Base-by-base conservation (phyloP, 2,888 invertebrate genomes). In the Sphaerophoria taeniata region DNA sequence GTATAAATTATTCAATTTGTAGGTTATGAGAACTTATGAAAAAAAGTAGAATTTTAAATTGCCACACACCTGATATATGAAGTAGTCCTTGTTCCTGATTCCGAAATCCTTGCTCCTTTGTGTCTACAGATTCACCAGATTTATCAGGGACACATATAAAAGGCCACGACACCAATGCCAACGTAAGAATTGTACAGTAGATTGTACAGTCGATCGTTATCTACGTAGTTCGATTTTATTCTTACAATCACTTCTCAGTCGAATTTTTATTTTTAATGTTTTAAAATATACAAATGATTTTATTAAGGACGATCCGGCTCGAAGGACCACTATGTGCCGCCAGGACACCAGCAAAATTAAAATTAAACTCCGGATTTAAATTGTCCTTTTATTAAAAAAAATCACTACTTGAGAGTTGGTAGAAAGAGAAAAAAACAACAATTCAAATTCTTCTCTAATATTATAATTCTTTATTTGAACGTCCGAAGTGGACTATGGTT, bases 41-140 rank as follows among this genome's bases (percentile, higher is more conserved):
- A 24, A 47, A 5, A n/a, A 47, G 4, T 47, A n/a, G 1, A n/a
- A 12, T 47, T 14, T 11, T 36, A 31, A 39, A 36, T 39, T 39
- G 39, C 58, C 39, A 58, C 58, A 58, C 58, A 58, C 58, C 36
- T 58, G 58, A 24, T 24, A 24, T 24, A 24, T 58, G n/a, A 3
- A 58, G 6, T 36, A 39, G 58, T 24, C 36, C 14, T 58, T 36
- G 58, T 39, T 58, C 9, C 58, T 16, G n/a, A 39, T 11, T 36
- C 36, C 12, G n/a, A 9, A 36, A 36, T n/a, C 58, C 24, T 24
- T 24, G 24, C 36, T 14, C 58, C n/a, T 58, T 34, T 12, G 36
- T 6, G 12, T 58, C 36, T 2, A 58, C 36, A 34, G n/a, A n/a
- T 36, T 39, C 39, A 34, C 39, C n/a, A 33, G 6, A 24, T 12